Conservation (phyloP, 2,888 invertebrate genomes). For the Trachelus tabidus region DNA sequence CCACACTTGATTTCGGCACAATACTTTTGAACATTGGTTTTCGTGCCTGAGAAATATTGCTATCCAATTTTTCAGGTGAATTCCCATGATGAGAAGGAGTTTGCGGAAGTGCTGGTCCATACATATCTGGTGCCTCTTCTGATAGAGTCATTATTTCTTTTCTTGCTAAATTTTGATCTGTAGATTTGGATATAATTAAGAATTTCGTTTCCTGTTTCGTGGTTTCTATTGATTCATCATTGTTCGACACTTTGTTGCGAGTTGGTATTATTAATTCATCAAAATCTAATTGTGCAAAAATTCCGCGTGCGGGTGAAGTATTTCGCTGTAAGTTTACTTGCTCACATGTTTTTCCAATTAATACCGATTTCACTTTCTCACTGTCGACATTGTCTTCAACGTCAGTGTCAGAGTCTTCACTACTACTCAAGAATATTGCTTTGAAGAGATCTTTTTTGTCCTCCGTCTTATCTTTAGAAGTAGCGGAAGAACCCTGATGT, state of each 20-base stretch:
- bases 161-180: background rate
- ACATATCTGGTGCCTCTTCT: slow-evolving; percentile 57
- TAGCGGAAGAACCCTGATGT: background rate
- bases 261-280: slow-evolving; percentile 66
- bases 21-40: slow-evolving; percentile 48
- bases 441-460: slow-evolving; percentile 85
- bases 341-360: slow-evolving; percentile 59
- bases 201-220: background rate
- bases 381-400: slow-evolving; percentile 55
- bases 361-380: slow-evolving; percentile 46
- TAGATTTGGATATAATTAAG: background rate
- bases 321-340: slow-evolving; percentile 73
- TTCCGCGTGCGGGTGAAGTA: slow-evolving; percentile 77
- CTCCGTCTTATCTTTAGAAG: slow-evolving; percentile 53
- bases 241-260: background rate
- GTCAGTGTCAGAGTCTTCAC: slow-evolving; percentile 73
- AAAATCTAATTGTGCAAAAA: slow-evolving; percentile 76
- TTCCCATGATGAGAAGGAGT: slow-evolving; percentile 44
- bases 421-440: slow-evolving; percentile 87
- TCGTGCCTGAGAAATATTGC: background rate
- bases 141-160: slow-evolving; percentile 7
- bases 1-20: slow-evolving; percentile 33
- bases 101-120: slow-evolving; percentile 73
- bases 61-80: background rate
- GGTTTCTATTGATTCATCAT: background rate